Base-by-base conservation (phyloP, 1,140 invertebrate species). In the Trichogramma pretiosum region DNA sequence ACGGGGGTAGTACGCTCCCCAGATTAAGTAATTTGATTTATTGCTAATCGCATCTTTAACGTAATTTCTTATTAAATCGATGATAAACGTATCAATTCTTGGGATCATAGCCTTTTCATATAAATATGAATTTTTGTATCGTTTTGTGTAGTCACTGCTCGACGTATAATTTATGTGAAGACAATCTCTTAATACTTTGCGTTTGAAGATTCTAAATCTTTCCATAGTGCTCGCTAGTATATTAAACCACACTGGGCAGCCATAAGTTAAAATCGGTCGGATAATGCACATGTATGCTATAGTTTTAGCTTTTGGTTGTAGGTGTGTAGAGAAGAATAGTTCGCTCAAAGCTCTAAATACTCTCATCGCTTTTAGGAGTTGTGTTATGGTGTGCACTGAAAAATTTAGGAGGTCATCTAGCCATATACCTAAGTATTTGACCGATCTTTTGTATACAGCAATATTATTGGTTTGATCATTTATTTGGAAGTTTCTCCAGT, bases 31-130 rank as follows among this genome's bases (percentile, higher is more conserved):
- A 52, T 11, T 8, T 2, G 24, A 5, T 28, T 16, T 13, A 54
- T 48, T 1, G 34, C 28, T 35, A 28, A 5, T 48, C 34, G 0
- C 28, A 36, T 0, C 17, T 21, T 11, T 19, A 3, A 10, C 1
- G 33, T 3, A 19, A 26, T 2, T n/a, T 5, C 1, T 4, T 32
- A 5, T 33, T 1, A 3, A 23, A 11, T 14, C 10, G 7, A 60
- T 47, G 1, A 52, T 52, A n/a, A 48, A 52, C 4, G 23, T 53
- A 26, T 60, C 54, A 3, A 55, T 48, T 53, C 57, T 42, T 8
- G 48, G 49, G 2, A 59, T 30, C 28, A 10, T 1, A 34, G 9
- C 3, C 35, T 22, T 18, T 23, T 24, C 5, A 40, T 33, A 16
- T 46, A 19, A 40, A 24, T 33, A 28, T 28, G 9, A 39, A 41